Evolutionary conservation across 2,888 invertebrate genomes (phyloP), one percentile per base, ranked within the genome.

Genomic region (Pachliopta kotzebuea): DNA sequence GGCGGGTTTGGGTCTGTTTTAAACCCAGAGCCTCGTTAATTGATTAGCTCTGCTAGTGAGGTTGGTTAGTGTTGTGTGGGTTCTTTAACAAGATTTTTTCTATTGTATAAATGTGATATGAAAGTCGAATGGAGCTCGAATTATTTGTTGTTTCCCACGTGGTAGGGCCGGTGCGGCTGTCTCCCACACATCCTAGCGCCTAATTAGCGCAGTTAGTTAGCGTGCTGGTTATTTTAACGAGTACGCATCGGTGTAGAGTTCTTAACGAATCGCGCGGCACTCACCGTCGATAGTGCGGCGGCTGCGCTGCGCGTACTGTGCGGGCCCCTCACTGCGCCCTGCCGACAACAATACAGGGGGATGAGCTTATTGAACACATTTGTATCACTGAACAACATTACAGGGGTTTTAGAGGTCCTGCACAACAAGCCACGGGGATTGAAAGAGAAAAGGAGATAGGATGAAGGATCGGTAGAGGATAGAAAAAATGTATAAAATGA

Each of bases 231-330:
- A 72, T 71, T 73, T 70, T 69, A 73, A 72, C 68, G 68, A 74
- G 63, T 67, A 63, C 50, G 60, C 62, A 66, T 59, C 59, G 62
- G 60, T 65, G 66, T 60, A 67, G 65, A 66, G 67, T 70, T 69
- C 69, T 69, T 69, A 56, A 62, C 65, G 62, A 56, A 64, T 59
- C 55, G 54, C 49, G 49, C 23, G 54, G 24, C 52, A 77, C 84
- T 83, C 72, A 87, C 87, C 85, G 77, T 81, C 72, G 78, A 74
- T 81, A 74, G 76, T 71, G 76, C 77, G 66, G 74, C 69, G 67
- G 69, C 74, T 63, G 72, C 65, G 70, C 63, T 67, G 63, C 69
- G 68, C 66, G 71, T 71, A 66, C 70, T 69, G 65, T 70, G 70
- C 63, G 69, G 67, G 62, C 70, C 72, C 67, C 68, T 73, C 76